Percentiles rank a stretch among this genome's conserved stretches.
Conservation (phyloP, 2,888 invertebrate genomes). For the Phaonia tiefii region DNA sequence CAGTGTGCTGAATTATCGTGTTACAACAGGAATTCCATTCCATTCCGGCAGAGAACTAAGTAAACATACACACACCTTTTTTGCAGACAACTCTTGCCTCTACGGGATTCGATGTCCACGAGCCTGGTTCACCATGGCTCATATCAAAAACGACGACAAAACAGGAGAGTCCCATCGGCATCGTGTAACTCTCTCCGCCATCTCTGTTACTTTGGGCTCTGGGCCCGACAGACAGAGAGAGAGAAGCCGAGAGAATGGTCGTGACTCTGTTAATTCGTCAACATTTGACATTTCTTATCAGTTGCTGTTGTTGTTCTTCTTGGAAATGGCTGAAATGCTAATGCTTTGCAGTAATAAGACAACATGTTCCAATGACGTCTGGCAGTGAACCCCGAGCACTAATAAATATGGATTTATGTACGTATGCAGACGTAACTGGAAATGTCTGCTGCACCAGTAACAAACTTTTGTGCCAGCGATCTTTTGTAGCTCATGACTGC, state of each 20-base stretch:
- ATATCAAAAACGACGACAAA: constrained; percentile 1
- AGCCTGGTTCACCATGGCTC: constrained; percentile 57
- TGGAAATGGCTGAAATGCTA: constrained; percentile 13
- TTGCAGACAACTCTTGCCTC: constrained; percentile 44
- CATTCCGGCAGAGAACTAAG: constrained; percentile 62
- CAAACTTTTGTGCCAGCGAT: too few species aligned
- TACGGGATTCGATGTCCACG: constrained; percentile 27
- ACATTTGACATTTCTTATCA: constrained; percentile 59
- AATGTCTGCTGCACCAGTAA: too few species aligned
- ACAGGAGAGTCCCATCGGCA: background rate
- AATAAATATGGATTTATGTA: background rate
- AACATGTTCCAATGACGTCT: constrained; percentile 23
- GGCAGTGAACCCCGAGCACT: background rate
- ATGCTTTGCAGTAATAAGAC: constrained; percentile 32
- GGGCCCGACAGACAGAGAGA: background rate
- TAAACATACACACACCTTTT: constrained; percentile 71
- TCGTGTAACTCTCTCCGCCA: background rate
- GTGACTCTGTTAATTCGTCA: constrained; percentile 51
- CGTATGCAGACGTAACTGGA: too few species aligned
- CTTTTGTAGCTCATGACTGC: too few species aligned
- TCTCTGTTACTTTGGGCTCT: constrained; percentile 3
- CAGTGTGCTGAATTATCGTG: constrained; percentile 59
- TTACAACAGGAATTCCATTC: constrained; percentile 23
- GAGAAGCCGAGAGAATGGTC: constrained; percentile 45
- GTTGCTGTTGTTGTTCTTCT: constrained; percentile 45